These are phyloP conservation scores for Spodoptera frugiperda DNA, from an alignment of 1,140 invertebrate genomes.

Conservation along the genomic window DNA sequence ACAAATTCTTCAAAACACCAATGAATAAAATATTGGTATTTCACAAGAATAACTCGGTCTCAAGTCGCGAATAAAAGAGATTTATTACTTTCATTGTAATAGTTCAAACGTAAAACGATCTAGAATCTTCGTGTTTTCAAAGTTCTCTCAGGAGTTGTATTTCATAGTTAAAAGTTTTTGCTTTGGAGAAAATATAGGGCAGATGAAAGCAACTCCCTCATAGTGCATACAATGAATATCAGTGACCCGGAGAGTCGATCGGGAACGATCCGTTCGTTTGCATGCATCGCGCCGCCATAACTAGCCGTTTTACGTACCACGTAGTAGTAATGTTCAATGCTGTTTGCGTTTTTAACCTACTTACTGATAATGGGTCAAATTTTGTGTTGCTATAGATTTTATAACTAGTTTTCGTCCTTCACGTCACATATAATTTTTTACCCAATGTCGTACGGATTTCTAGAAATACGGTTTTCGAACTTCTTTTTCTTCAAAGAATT, in stretches of 20 bases:
- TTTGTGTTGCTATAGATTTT: too few relatives aligned
- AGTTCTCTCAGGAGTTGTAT: conserved; percentile 15
- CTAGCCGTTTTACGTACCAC: conserved; percentile 1
- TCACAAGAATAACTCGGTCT: background rate
- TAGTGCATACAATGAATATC: conserved; percentile 15
- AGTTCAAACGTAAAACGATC: conserved; percentile 30
- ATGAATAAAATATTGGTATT: conserved; percentile 10
- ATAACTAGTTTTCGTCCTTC: too few relatives aligned
- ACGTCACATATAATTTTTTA: too few relatives aligned
- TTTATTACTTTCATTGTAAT: conserved; percentile 19
- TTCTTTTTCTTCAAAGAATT: too few relatives aligned
- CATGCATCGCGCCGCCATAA: conserved; percentile 19
- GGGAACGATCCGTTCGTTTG: conserved; percentile 31
- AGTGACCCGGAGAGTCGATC: conserved; percentile 32
- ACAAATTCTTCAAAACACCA: too few relatives aligned
- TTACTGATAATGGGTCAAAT: background rate
- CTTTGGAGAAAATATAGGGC: background rate
- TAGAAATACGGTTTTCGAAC: too few relatives aligned
- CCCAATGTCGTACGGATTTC: too few relatives aligned
- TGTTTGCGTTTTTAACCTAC: background rate
- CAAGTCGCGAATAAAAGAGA: conserved; percentile 15
- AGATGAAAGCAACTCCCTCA: conserved; percentile 8
- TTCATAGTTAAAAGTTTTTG: conserved; percentile 21
- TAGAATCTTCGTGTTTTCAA: conserved; percentile 1
- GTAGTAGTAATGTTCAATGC: background rate